A percentile compares a stretch with the other conserved stretches of the same genome.
phyloP scores from a whole-genome alignment of 64 coral and sea anemone genomes.

The Exaiptasia diaphana region DNA sequence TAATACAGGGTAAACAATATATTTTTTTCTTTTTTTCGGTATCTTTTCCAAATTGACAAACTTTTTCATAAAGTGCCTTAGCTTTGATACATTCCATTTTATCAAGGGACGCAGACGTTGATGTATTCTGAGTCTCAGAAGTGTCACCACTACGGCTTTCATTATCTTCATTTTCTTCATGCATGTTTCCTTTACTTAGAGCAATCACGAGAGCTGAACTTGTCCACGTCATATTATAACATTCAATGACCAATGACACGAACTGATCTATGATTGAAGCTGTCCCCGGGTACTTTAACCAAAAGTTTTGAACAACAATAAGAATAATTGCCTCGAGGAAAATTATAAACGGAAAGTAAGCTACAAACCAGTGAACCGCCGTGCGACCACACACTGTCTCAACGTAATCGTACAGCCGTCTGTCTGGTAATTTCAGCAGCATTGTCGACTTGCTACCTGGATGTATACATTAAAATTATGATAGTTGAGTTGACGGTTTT shows the following conservation, averaged over 20 bases:
- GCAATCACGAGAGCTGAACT: slow-evolving; percentile 16
- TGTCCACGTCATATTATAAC: slow-evolving; percentile 29
- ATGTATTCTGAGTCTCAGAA: neutral
- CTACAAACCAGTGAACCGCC: neutral
- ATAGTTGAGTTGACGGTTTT: too few relatives aligned
- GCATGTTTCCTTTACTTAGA: slow-evolving; percentile 7
- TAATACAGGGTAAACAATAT: neutral
- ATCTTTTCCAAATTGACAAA: neutral
- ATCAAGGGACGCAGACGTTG: neutral
- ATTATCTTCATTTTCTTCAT: neutral
- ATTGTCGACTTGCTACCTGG: too few relatives aligned
- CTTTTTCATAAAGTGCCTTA: neutral
- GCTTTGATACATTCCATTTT: neutral
- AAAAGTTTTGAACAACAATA: neutral
- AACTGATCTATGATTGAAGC: slow-evolving; percentile 52
- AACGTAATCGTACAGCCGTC: slow-evolving; percentile 5
- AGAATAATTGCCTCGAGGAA: neutral
- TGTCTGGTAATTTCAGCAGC: neutral
- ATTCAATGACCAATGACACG: slow-evolving; percentile 41
- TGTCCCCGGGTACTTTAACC: slow-evolving; percentile 35
- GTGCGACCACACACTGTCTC: neutral
- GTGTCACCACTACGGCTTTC: neutral
- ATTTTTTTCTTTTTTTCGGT: neutral
- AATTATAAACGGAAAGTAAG: neutral
- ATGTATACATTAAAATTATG: too few relatives aligned